These are phyloP conservation scores for Hemibagrus wyckioides DNA, from an alignment of 2,113 vertebrate genomes.

Conservation along the genomic window DNA sequence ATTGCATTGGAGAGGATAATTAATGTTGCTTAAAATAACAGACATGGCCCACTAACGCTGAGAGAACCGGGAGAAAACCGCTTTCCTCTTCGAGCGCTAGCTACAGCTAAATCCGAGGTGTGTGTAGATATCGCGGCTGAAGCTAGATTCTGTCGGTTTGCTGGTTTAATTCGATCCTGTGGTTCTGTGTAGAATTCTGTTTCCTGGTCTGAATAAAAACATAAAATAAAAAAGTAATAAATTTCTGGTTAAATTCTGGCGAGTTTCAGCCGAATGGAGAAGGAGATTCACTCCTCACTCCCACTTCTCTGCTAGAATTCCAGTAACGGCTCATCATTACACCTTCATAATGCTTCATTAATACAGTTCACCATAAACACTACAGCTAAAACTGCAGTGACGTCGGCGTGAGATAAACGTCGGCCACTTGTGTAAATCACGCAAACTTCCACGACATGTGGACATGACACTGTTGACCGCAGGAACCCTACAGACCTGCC, in stretches of 20 bases:
- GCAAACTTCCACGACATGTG: background rate
- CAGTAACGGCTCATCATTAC: background rate
- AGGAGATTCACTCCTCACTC: too few species aligned
- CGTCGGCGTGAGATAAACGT: background rate
- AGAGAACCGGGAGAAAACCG: background rate
- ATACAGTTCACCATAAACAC: background rate
- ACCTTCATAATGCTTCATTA: background rate
- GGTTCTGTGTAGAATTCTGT: background rate
- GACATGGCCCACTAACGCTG: background rate
- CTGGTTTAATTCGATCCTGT: too few species aligned
- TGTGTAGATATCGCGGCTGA: too few species aligned
- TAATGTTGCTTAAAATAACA: slow-evolving; percentile 11
- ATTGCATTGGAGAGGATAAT: slow-evolving; percentile 17
- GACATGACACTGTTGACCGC: background rate
- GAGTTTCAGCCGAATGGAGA: too few species aligned
- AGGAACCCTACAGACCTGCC: background rate
- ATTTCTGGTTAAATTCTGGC: too few species aligned
- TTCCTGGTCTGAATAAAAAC: background rate
- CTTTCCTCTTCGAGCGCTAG: background rate
- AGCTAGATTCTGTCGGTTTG: too few species aligned
- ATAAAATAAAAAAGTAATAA: too few species aligned
- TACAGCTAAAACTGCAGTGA: background rate
- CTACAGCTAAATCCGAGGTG: background rate
- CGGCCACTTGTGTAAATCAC: background rate
- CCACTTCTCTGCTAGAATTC: background rate